Evolutionary conservation across 1,140 invertebrate genomes (phyloP), one percentile per base, ranked within the genome.

Genomic region (Drosophila santomea): DNA sequence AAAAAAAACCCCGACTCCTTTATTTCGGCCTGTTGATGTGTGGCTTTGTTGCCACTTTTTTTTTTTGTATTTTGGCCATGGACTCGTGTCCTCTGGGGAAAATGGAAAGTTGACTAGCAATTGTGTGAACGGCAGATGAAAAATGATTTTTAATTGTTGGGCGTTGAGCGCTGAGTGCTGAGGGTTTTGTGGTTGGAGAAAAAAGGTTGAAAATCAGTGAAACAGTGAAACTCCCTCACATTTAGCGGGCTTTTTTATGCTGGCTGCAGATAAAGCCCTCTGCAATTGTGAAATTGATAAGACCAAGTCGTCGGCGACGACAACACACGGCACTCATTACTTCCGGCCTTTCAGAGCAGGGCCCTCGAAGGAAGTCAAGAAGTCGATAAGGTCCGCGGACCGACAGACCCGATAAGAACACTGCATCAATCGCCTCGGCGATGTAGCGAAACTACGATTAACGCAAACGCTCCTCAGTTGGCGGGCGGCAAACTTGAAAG

Each of bases 131-230:
- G 36, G 28, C 43, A 47, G 44, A 60, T 55, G 66, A 75, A 84
- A 76, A 80, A 73, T 72, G 74, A 55, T 88, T 79, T 88, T 88
- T 86, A 86, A 86, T 86, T 88, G 83, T 73, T 76, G 71, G 67
- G 39, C 82, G 76, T 47, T 73, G 71, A 78, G 50, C 72, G 76
- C 39, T 56, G 71, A 78, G 50, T 76, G 76, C 39, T 56, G 71
- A 77, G 43, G 80, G 68, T 58, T 77, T 58, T 81, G 78, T 52
- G 75, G 63, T 39, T 39, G 41, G 48, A 61, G 66, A 61, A 43
- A 45, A n/a, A n/a, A 41, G 15, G 12, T 8, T 11, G n/a, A 71
- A 48, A 56, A 39, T 35, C 64, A 15, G 44, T 47, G 41, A 20
- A 20, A 20, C 20, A 20, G 20, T 2, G 20, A 41, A 47, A 48